Base-by-base conservation (phyloP, 53 echinoderm and acorn worm genomes). In the Henricia sp. region DNA sequence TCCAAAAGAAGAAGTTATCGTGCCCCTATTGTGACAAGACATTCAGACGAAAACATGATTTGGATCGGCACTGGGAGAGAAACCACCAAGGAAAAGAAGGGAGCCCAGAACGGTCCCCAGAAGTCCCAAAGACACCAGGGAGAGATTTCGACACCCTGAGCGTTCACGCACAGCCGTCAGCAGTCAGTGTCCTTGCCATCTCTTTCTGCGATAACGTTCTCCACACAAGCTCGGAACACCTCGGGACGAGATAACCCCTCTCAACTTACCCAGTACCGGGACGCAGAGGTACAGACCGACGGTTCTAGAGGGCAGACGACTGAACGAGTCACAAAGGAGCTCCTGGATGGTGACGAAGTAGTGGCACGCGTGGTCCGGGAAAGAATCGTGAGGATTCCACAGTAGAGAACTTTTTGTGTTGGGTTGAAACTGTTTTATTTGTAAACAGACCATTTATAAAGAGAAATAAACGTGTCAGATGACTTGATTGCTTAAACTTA, bases 11-110 rank as follows among this genome's bases (percentile, higher is more conserved):
- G 54, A 73, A 48, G 25, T 74, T 20, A 16, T 24, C 56, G 21
- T 74, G 75, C 24, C 75, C 75, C 32, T 74, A 74, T 26, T 74
- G 75, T 58, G 25, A 43, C 24, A 74, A 14, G 24, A 74, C 9
- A 28, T 73, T 73, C 55, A 20, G 35, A 20, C 36, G 54, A 6
- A 73, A 73, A 0, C 73, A 73, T 12, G 73, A 73, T 13, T 6
- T 73, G 21, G 73, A 73, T 27, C 33, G 73, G 13, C 73, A 73
- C 37, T 73, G 73, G 73, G 37, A 36, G 23, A 17, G 11, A 0
- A 46, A 6, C 26, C 73, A 73, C 23, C 19, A 32, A 25, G 73
- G 54, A 1, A 28, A 34, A 9, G 21, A 17, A 3, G 3, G 19
- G 0, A 28, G 20, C 17, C 17, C 24, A 5, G 12, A 52, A 27